Conservation (phyloP, 2,888 invertebrate species). For the Cantharis flavilabris region DNA sequence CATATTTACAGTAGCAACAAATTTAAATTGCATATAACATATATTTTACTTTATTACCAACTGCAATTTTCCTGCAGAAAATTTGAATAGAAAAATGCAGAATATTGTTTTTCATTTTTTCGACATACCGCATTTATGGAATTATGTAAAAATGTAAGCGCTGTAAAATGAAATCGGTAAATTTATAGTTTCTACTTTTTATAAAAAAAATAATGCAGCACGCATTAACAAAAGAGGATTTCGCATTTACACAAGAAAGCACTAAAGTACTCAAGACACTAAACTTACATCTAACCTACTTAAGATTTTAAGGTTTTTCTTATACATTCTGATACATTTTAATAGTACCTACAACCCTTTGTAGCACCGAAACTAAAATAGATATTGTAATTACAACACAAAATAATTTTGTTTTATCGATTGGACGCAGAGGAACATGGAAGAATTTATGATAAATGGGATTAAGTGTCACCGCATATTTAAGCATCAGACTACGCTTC, state of each 20-base stretch:
- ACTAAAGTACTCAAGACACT: conserved; percentile 13
- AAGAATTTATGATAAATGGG: background rate
- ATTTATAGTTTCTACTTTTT: conserved; percentile 8
- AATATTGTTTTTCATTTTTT: background rate
- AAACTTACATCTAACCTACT: conserved; percentile 10
- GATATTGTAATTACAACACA: background rate
- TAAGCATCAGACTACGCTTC: background rate
- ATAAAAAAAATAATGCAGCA: conserved; percentile 18
- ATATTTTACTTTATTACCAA: background rate
- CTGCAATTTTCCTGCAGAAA: background rate
- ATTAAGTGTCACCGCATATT: background rate
- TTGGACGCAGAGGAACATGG: background rate
- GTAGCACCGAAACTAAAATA: background rate
- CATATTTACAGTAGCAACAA: background rate
- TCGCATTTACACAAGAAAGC: conserved; percentile 26
- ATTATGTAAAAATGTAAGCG: background rate
- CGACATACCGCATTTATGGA: background rate
- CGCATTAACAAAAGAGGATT: conserved; percentile 28
- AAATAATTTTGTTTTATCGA: background rate
- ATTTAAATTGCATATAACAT: background rate
- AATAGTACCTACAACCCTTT: background rate
- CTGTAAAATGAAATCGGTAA: background rate
- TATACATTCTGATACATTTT: background rate
- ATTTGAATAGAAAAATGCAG: background rate
- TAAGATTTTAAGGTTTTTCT: conserved; percentile 3